Percentiles rank a stretch among this genome's conserved stretches.
phyloP scores from a whole-genome alignment of 2,888 invertebrate genomes.

The Aradus depressus region DNA sequence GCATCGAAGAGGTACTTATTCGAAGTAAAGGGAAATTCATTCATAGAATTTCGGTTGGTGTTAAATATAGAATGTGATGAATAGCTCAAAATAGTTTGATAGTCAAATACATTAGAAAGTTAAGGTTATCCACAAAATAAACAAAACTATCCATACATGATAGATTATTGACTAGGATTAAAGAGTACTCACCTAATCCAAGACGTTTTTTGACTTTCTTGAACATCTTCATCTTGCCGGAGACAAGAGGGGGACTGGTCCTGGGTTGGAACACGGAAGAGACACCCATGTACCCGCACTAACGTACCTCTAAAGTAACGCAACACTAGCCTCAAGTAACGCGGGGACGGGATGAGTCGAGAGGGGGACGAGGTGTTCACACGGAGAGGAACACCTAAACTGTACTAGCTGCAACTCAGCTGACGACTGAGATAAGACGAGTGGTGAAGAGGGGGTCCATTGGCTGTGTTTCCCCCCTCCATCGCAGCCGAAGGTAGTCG shows the following conservation, averaged over 20 bases:
- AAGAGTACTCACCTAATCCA: slow-evolving; percentile 61
- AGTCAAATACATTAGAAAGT: no score
- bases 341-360: not conserved
- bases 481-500: not conserved
- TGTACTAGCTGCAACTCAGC: no score
- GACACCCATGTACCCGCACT: slow-evolving; percentile 24
- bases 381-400: not conserved
- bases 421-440: no score
- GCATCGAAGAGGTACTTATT: no score
- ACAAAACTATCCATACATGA: no score
- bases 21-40: no score
- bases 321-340: not conserved
- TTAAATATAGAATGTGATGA: no score
- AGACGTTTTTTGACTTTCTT: slow-evolving; percentile 83
- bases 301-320: slow-evolving; percentile 12
- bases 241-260: slow-evolving; percentile 16
- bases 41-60: no score
- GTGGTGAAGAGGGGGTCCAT: no score
- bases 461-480: slow-evolving; percentile 5
- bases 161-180: not conserved
- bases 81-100: no score
- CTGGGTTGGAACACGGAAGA: slow-evolving; percentile 24
- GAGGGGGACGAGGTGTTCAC: no score
- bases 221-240: slow-evolving; percentile 70
- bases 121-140: no score